Evolutionary conservation across 1,140 invertebrate species (phyloP), one percentile per base, ranked within the genome.

Genomic region (Augochlora pura): DNA sequence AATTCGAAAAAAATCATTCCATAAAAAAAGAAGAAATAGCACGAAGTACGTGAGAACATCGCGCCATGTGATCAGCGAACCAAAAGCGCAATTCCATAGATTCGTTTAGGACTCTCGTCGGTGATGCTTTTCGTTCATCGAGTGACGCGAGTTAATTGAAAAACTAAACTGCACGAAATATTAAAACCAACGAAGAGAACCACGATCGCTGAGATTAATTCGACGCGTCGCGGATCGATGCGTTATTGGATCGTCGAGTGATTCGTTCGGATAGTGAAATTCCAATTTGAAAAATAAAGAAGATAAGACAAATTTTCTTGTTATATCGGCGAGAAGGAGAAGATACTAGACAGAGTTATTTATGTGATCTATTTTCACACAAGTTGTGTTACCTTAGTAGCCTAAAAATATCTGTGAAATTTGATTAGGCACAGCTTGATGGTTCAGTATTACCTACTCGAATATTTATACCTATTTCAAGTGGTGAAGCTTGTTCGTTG

Each of bases 351-450:
- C 77, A 38, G 77, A 72, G 72, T 80, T 80, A 80, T 81, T 81
- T 69, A 81, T 69, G 79, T 18, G 64, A 60, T 81, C 80, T 81
- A 83, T 83, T 83, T 83, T 83, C 77, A 83, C 73, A 49, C 81
- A 68, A 83, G 81, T 83, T 83, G 77, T 83, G 72, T 83, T 83
- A 83, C 81, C 81, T 80, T 80, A 83, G 77, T 83, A 67, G 78
- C 77, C 81, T 83, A 83, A 83, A 83, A 83, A 83, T 83, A 83
- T 83, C 81, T 54, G 81, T 83, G 81, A 83, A 83, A 83, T 83
- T 83, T 73, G 81, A 83, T 83, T 83, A 83, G 81, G 64, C 68
- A 79, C 59, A 71, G 42, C 73, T 76, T 65, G 73, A 63, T 69
- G 67, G 52, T 60, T 46, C 62, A 23, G 70, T 57, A 65, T 49